A percentile compares a stretch with the other conserved stretches of the same genome.
Evolutionary conservation across 2,888 invertebrate species (phyloP).

Genomic region (Nyleta sp.): DNA sequence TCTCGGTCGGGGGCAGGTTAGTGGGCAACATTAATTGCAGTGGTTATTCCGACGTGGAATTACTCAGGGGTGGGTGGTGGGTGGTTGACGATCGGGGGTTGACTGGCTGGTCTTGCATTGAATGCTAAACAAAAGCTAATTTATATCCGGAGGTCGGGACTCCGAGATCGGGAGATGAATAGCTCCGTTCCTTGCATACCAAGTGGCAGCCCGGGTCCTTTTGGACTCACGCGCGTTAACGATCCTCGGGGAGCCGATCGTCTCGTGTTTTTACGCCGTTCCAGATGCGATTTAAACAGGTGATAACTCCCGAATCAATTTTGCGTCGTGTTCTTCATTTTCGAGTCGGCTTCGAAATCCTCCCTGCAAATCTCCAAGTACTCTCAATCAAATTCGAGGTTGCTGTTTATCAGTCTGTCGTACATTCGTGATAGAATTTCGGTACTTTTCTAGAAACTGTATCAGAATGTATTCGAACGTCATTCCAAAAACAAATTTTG

Average conservation of each 20-base stretch:
- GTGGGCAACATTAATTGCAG: constrained; percentile 79
- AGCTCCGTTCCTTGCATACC: constrained; percentile 81
- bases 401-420: no score
- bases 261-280: constrained; percentile 51
- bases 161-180: constrained; percentile 82
- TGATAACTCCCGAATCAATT: constrained; percentile 49
- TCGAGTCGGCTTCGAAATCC: no score
- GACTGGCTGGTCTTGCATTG: constrained; percentile 76
- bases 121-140: constrained; percentile 83
- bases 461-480: no score
- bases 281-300: constrained; percentile 43
- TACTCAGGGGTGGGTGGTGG: constrained; percentile 47
- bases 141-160: constrained; percentile 81
- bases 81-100: constrained; percentile 60
- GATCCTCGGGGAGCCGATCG: constrained; percentile 70
- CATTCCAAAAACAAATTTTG: no score
- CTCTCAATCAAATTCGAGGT: no score
- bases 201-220: constrained; percentile 70
- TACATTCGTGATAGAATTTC: no score
- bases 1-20: constrained; percentile 68
- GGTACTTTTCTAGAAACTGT: no score
- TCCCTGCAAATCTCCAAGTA: no score
- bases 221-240: constrained; percentile 73
- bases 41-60: constrained; percentile 69
- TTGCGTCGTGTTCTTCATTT: constrained; percentile 7